Evolutionary conservation across 2,113 vertebrate species (phyloP).

Genomic region (Zosterops japonicus): DNA sequence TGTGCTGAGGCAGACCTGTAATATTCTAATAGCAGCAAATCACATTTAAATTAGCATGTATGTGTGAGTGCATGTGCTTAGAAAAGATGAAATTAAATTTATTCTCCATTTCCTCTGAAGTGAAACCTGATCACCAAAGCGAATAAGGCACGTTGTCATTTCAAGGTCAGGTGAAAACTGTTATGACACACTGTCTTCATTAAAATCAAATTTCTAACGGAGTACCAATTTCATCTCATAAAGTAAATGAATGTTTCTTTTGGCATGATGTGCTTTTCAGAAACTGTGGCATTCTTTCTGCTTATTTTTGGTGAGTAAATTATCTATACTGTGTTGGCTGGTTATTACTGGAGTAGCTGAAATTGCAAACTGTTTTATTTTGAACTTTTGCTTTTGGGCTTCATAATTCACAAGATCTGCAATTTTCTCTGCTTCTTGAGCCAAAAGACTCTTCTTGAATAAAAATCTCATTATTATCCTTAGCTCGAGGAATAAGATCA

Average conservation of each 20-base stretch:
- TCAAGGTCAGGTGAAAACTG: neutral
- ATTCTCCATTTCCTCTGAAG: neutral
- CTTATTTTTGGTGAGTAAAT: neutral
- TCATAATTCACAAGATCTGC: neutral
- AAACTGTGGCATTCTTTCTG: neutral
- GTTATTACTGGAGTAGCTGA: neutral
- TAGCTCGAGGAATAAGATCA: neutral
- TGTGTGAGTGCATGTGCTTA: neutral
- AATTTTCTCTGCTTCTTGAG: constrained; percentile 2
- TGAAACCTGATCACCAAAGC: neutral
- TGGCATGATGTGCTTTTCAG: neutral
- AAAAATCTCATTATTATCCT: neutral
- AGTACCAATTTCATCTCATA: neutral
- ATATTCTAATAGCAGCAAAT: constrained; percentile 14
- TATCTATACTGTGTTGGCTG: neutral
- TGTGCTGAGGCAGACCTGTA: neutral
- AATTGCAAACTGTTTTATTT: neutral
- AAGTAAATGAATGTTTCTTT: neutral
- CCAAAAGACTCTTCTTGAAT: neutral
- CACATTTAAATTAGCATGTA: neutral
- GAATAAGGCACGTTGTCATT: neutral
- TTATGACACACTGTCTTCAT: neutral
- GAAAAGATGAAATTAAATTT: neutral
- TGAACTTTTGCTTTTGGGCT: neutral
- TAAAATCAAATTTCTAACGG: neutral